Evolutionary conservation across 2,113 vertebrate genomes (phyloP).

Genomic region (Notothenia rossii): DNA sequence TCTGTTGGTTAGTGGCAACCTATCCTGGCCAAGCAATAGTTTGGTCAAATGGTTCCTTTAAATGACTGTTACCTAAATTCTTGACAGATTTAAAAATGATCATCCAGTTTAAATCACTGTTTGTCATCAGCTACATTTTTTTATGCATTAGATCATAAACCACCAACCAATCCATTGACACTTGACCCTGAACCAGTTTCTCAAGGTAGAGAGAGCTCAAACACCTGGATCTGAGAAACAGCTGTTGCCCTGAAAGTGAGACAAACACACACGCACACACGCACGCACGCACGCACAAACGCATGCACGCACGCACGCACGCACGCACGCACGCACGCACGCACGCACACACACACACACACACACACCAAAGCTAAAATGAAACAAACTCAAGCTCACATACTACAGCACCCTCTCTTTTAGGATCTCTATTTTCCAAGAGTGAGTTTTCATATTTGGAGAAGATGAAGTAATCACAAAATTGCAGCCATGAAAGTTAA

Average conservation of each 20-base stretch:
- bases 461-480: constrained; percentile 71
- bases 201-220: constrained; percentile 33
- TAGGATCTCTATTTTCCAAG: background rate
- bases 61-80: background rate
- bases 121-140: background rate
- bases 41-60: background rate
- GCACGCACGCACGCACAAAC: background rate
- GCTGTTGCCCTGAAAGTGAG: constrained; percentile 2
- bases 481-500: constrained; percentile 46
- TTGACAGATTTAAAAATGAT: background rate
- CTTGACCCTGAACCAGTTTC: constrained; percentile 27
- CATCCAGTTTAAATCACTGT: background rate
- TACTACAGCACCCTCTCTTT: constrained; percentile 8
- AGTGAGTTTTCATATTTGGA: constrained; percentile 57
- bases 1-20: no score
- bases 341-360: background rate
- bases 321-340: background rate
- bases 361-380: no score
- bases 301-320: background rate
- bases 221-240: constrained; percentile 49
- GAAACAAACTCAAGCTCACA: background rate
- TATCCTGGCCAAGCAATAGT: background rate
- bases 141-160: background rate
- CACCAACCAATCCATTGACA: background rate
- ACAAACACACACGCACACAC: background rate